These are phyloP conservation scores for Acipenser oxyrinchus DNA, from an alignment of 2,797 vertebrate species.

Conservation along the genomic window DNA sequence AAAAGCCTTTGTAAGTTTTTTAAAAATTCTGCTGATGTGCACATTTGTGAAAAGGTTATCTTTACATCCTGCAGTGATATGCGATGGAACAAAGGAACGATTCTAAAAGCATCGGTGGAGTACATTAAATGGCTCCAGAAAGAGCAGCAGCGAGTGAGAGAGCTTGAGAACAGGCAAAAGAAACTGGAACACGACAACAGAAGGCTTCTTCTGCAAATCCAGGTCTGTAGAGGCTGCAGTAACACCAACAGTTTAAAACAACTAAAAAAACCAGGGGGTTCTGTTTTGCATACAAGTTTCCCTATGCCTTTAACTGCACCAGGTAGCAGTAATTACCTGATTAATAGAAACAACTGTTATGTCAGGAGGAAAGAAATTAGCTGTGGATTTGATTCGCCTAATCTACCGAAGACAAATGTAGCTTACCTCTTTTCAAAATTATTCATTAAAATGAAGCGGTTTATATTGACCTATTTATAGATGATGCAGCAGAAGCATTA, in stretches of 20 bases:
- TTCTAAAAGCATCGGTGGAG: conserved; percentile 98
- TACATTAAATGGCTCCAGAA: conserved; percentile 99
- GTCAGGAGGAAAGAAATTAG: conserved; percentile 25
- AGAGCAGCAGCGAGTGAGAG: conserved; percentile 90
- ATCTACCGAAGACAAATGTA: conserved; percentile 26
- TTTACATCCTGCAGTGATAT: conserved; percentile 85
- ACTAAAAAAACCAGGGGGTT: neutral
- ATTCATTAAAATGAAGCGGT: conserved; percentile 24
- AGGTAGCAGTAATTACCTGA: conserved; percentile 32
- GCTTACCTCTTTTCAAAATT: conserved; percentile 25
- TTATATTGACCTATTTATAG: conserved; percentile 24
- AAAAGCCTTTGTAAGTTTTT: conserved; percentile 77
- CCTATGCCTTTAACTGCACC: conserved; percentile 9
- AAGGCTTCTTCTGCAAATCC: conserved; percentile 86
- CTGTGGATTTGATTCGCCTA: conserved; percentile 30
- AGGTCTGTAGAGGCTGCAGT: conserved; percentile 60
- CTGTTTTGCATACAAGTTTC: neutral
- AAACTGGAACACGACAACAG: conserved; percentile 92
- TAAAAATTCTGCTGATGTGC: conserved; percentile 84
- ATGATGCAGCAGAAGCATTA: conserved; percentile 9
- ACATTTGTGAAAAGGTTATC: conserved; percentile 82
- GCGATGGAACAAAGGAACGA: conserved; percentile 99
- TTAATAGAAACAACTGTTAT: conserved; percentile 28
- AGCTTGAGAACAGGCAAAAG: conserved; percentile 91
- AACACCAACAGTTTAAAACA: neutral